Conservation (phyloP, 2,797 vertebrate species). For the Gorsachius magnificus region DNA sequence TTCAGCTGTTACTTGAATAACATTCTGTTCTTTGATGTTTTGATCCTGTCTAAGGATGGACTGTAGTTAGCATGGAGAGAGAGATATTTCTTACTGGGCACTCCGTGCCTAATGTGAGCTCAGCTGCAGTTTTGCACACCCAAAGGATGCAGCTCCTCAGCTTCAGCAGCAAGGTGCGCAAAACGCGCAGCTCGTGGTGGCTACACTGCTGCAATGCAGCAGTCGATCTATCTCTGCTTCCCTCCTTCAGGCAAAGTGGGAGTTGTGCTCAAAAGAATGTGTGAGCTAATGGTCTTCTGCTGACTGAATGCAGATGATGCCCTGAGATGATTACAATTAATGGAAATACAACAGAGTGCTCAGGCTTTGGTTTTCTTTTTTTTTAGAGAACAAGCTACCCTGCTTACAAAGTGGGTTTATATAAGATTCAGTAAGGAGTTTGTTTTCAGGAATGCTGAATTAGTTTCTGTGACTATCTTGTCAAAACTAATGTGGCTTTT, state of each 20-base stretch:
- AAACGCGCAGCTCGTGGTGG: rapidly evolving
- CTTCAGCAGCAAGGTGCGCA: neutral
- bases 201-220: neutral
- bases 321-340: neutral
- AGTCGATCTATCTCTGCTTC: neutral
- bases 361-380: neutral
- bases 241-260: neutral
- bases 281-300: neutral
- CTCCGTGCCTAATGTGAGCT: neutral
- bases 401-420: neutral
- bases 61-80: neutral
- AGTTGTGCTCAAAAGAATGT: neutral
- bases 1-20: neutral
- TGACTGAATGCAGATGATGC: neutral
- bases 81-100: neutral
- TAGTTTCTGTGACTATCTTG: neutral
- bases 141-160: neutral
- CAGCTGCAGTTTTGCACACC: neutral
- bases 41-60: neutral
- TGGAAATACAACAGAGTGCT: neutral
- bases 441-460: neutral
- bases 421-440: neutral
- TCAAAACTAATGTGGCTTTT: neutral
- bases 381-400: neutral
- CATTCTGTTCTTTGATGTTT: neutral